Conservation (phyloP, 2,888 invertebrate species). For the Altica lythri region DNA sequence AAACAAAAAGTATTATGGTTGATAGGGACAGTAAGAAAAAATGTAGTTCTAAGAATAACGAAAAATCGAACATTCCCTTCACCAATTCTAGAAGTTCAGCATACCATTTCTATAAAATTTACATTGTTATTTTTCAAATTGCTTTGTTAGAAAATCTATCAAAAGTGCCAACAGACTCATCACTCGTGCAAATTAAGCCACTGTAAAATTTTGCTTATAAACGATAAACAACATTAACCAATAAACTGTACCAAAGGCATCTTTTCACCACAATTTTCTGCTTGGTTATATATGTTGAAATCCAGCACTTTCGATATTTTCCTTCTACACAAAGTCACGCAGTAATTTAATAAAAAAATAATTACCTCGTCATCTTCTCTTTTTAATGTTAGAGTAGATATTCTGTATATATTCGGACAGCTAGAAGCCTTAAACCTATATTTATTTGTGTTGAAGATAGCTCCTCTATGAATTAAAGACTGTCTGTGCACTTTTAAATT, state of each 20-base stretch:
- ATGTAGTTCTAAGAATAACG: conserved; percentile 75
- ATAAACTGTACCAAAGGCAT: conserved; percentile 5
- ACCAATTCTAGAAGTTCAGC: conserved; percentile 68
- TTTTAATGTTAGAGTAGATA: conserved; percentile 82
- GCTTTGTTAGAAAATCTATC: conserved; percentile 57
- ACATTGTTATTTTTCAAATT: conserved; percentile 17
- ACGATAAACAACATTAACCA: too few species aligned
- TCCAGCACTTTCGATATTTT: too few species aligned
- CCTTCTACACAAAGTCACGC: too few species aligned
- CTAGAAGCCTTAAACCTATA: conserved; percentile 85
- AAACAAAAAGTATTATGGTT: conserved; percentile 86
- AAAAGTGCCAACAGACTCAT: conserved; percentile 20
- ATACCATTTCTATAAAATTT: conserved; percentile 70
- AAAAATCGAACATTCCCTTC: conserved; percentile 78
- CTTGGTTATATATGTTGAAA: too few species aligned
- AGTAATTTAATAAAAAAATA: not conserved
- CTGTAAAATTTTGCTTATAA: too few species aligned
- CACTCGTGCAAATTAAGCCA: too few species aligned
- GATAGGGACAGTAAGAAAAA: conserved; percentile 82
- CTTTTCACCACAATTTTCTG: too few species aligned
- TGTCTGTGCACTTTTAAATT: conserved; percentile 75
- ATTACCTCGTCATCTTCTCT: conserved; percentile 68
- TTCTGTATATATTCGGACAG: conserved; percentile 88
- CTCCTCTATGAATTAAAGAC: conserved; percentile 85
- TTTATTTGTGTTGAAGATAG: conserved; percentile 80